Conservation (phyloP, 2,797 vertebrate species). For the Tenualosa thibaudeaui region DNA sequence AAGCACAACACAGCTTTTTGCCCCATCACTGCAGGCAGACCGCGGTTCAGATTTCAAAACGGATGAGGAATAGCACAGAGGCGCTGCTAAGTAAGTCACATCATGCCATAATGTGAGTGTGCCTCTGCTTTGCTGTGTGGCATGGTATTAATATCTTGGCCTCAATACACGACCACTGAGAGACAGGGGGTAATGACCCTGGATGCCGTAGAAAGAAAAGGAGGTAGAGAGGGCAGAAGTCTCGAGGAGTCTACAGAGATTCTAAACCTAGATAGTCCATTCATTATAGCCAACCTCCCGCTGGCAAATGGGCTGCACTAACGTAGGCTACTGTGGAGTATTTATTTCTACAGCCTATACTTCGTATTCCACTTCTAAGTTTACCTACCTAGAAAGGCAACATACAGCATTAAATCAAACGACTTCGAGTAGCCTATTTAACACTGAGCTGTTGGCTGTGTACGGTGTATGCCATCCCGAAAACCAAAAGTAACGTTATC, state of each 20-base stretch:
- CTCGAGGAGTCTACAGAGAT: background rate
- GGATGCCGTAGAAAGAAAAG: background rate
- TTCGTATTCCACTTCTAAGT: background rate
- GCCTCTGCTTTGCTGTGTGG: background rate
- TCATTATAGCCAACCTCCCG: background rate
- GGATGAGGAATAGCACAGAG: background rate
- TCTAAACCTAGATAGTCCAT: background rate
- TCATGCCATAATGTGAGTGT: background rate
- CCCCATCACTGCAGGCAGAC: background rate
- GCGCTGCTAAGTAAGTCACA: background rate
- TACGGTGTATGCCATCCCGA: background rate
- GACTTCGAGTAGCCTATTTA: background rate
- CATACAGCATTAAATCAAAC: background rate
- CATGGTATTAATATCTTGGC: constrained; percentile 1
- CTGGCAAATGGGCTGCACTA: background rate
- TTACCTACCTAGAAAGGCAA: background rate
- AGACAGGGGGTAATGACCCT: background rate
- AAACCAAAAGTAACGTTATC: background rate
- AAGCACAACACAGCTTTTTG: background rate
- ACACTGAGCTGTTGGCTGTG: background rate
- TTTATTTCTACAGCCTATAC: background rate
- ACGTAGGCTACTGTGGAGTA: background rate
- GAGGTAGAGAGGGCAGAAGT: background rate
- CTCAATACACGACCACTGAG: background rate
- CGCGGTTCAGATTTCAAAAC: background rate